Evolutionary conservation across 2,888 invertebrate genomes (phyloP).

Genomic region (Drosophila helvetica): DNA sequence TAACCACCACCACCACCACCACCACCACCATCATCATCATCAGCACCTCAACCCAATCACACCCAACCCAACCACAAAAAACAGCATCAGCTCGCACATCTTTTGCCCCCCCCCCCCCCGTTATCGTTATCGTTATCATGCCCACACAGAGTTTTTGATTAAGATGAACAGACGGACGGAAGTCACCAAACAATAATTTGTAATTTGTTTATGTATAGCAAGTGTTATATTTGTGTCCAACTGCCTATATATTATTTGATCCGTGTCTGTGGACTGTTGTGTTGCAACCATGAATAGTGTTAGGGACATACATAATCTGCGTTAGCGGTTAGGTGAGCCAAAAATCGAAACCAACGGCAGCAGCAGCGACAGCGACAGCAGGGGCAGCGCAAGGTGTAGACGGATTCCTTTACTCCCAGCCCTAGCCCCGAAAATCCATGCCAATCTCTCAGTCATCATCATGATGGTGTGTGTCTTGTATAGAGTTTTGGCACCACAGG

Average conservation of each 20-base stretch:
- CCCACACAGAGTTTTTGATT: background rate
- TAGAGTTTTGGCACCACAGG: slow-evolving; percentile 10
- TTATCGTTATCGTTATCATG: background rate
- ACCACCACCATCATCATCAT: slow-evolving; percentile 10
- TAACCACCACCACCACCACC: slow-evolving; percentile 13
- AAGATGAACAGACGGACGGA: background rate
- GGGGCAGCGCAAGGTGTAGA: too few relatives aligned
- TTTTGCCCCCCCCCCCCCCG: background rate
- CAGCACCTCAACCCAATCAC: background rate
- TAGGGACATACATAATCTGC: background rate
- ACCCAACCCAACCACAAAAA: slow-evolving; percentile 3
- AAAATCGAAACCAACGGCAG: background rate
- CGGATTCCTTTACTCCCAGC: background rate
- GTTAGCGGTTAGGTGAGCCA: background rate
- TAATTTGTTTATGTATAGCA: background rate
- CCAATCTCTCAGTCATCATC: background rate
- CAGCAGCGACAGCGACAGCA: too few relatives aligned
- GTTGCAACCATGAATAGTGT: too few relatives aligned
- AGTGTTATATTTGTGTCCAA: background rate
- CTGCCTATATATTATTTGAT: background rate
- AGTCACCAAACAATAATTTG: background rate
- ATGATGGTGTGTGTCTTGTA: slow-evolving; percentile 12
- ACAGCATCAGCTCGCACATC: slow-evolving; percentile 6
- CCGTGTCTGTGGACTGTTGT: too few relatives aligned
- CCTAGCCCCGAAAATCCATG: background rate